Conservation (phyloP, 2,113 vertebrate genomes). For the Rhombomys opimus region DNA sequence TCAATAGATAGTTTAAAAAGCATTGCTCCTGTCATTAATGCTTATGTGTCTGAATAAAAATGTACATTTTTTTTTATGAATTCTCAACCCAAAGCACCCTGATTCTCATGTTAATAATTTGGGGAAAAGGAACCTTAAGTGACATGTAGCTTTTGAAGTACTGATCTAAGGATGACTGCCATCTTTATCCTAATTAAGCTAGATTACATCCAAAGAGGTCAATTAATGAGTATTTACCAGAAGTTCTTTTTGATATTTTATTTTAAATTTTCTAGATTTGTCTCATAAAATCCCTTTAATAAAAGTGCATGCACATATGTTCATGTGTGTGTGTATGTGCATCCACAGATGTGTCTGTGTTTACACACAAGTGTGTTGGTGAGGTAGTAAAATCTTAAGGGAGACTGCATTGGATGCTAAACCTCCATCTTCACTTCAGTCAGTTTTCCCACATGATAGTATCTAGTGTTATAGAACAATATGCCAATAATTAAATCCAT, state of each 20-base stretch:
- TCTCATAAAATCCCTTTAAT: neutral
- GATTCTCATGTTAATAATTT: neutral
- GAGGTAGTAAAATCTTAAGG: neutral
- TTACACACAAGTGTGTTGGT: neutral
- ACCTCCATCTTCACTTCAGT: neutral
- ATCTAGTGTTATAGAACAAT: neutral
- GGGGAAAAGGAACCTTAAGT: neutral
- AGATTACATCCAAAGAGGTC: neutral
- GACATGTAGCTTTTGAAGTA: neutral
- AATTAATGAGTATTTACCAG: neutral
- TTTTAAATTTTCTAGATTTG: neutral
- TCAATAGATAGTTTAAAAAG: neutral
- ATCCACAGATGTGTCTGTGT: neutral
- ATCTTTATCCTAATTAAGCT: neutral
- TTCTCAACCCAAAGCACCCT: neutral
- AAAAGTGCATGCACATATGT: neutral
- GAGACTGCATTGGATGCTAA: neutral
- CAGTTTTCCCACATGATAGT: neutral
- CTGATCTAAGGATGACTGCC: neutral
- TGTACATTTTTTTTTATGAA: neutral
- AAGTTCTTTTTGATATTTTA: slow-evolving; percentile 15
- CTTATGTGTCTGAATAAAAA: neutral
- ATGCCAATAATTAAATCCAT: neutral
- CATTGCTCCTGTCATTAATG: neutral
- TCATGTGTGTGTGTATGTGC: neutral